Percentiles rank a stretch among this genome's conserved stretches.
phyloP scores from a whole-genome alignment of 2,888 invertebrate genomes.

The Anodontia alba region DNA sequence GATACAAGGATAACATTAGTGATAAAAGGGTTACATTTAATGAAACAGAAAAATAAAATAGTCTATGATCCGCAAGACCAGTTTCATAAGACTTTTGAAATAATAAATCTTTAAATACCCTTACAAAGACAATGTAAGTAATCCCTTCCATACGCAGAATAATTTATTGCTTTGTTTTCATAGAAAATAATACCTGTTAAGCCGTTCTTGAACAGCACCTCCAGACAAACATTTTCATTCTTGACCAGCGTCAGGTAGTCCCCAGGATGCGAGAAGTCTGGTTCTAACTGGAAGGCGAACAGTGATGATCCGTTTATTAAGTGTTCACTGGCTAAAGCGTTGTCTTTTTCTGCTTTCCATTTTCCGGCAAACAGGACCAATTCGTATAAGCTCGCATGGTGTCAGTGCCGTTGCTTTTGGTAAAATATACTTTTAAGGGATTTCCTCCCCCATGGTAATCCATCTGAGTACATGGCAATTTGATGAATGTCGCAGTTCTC shows the following conservation, averaged over 20 bases:
- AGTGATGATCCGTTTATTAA: constrained; percentile 5
- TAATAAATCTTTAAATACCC: too few species aligned
- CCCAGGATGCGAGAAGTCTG: constrained; percentile 24
- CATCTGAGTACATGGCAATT: neutral
- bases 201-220: constrained; percentile 27
- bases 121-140: too few species aligned
- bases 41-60: too few species aligned
- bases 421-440: neutral
- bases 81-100: too few species aligned
- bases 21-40: too few species aligned
- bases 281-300: constrained; percentile 15
- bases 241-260: constrained; percentile 27
- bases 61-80: too few species aligned
- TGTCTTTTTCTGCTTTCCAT: constrained; percentile 20
- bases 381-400: constrained; percentile 5
- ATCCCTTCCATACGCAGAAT: too few species aligned
- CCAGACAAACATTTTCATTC: constrained; percentile 32
- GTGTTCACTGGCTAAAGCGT: constrained; percentile 3
- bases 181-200: constrained; percentile 15
- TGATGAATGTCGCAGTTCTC: neutral
- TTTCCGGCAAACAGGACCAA: neutral
- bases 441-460: neutral
- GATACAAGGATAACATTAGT: too few species aligned
- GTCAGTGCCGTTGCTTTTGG: neutral
- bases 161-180: too few species aligned